Base-by-base conservation (phyloP, 2,797 vertebrate species). In the Urosaurus nigricauda region DNA sequence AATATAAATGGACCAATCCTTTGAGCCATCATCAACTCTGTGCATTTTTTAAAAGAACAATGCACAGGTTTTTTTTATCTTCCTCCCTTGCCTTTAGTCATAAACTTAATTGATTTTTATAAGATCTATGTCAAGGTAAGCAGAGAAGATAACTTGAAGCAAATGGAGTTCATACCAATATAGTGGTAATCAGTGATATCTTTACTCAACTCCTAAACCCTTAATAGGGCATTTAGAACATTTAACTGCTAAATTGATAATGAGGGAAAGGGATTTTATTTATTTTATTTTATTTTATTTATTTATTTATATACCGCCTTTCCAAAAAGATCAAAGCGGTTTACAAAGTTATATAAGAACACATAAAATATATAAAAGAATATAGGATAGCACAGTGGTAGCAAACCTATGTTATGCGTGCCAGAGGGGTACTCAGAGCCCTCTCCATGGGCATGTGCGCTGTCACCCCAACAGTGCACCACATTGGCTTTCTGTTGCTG, bases 241-340 rank as follows among this genome's bases (percentile, higher is more conserved):
- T 91, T 95, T 95, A 37, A 94, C 93, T 94, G 92, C 71, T 90
- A n/a, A 91, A 21, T 90, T 94, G 94, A 91, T 95, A 95, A 93
- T 93, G 86, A 93, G 84, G 90, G 68, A 93, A 71, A 78, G 58
- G 29, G 21, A 56, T 47, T 95, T 89, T 79, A 91, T 87, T n/a
- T n/a, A n/a, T n/a, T n/a, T n/a, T n/a, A n/a, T n/a, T n/a, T n/a
- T n/a, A n/a, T n/a, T n/a, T n/a, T n/a, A n/a, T n/a, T n/a, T n/a
- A n/a, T n/a, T n/a, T n/a, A n/a, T n/a, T n/a, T n/a, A n/a, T n/a
- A n/a, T n/a, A n/a, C n/a, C n/a, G n/a, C n/a, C n/a, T n/a, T n/a
- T n/a, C n/a, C n/a, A n/a, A n/a, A n/a, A n/a, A n/a, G n/a, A n/a
- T n/a, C n/a, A n/a, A n/a, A n/a, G n/a, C n/a, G n/a, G n/a, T n/a